phyloP scores from a whole-genome alignment of 2,113 vertebrate genomes.

The Elachura formosa region DNA sequence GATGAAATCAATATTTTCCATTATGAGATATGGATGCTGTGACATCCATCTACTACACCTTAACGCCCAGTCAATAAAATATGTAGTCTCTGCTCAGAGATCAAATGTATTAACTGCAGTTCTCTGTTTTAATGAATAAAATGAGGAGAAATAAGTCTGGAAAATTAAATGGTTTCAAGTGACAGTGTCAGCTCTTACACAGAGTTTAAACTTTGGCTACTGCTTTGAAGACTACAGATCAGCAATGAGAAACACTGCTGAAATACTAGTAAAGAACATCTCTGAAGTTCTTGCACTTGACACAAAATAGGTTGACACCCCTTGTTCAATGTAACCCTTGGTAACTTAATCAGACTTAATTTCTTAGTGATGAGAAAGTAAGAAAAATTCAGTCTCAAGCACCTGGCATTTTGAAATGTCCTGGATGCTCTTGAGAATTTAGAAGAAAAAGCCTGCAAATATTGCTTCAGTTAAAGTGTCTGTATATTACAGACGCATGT shows the following conservation, averaged over 20 bases:
- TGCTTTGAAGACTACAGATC: neutral
- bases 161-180: neutral
- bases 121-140: neutral
- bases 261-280: neutral
- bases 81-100: neutral
- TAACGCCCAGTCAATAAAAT: neutral
- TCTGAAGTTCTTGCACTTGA: neutral
- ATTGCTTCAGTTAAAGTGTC: neutral
- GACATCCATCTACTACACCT: neutral
- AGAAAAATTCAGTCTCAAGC: neutral
- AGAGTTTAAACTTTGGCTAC: neutral
- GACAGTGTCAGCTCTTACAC: neutral
- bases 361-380: neutral
- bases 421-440: neutral
- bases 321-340: neutral
- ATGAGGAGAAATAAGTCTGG: neutral
- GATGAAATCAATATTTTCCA: neutral
- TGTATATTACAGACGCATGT: neutral
- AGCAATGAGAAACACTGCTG: neutral
- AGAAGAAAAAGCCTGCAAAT: neutral
- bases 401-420: neutral
- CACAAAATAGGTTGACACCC: neutral
- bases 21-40: neutral
- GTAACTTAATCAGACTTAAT: neutral
- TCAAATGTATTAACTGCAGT: neutral